Conservation (phyloP, 2,797 vertebrate genomes). For the Aythya fuligula region DNA sequence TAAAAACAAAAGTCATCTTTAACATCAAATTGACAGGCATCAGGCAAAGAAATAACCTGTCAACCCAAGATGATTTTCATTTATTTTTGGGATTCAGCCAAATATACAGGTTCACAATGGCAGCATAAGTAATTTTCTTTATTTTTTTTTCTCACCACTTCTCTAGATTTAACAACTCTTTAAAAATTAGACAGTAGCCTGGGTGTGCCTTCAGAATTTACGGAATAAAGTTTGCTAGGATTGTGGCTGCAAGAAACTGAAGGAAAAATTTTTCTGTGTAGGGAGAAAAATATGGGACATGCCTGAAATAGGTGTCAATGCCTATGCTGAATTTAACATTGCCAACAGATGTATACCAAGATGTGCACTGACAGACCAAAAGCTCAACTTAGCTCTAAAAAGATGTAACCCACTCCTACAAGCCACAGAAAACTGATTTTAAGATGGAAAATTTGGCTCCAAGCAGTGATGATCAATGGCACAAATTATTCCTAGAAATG, state of each 20-base stretch:
- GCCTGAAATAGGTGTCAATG: background rate
- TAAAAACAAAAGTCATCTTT: background rate
- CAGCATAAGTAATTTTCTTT: background rate
- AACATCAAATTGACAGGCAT: background rate
- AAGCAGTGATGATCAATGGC: fast-evolving
- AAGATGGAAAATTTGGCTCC: background rate
- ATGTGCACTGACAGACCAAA: background rate
- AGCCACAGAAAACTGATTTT: background rate
- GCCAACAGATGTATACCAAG: background rate
- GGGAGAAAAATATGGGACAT: fast-evolving
- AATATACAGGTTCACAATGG: fast-evolving
- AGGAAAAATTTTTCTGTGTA: background rate
- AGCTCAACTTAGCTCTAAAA: background rate
- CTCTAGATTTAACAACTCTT: background rate
- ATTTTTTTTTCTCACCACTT: background rate
- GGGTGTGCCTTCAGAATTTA: background rate
- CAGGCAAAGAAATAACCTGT: background rate
- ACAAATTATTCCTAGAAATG: background rate
- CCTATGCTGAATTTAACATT: fast-evolving
- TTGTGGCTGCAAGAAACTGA: background rate
- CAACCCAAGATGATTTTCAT: background rate
- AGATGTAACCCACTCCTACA: background rate
- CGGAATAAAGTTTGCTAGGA: background rate
- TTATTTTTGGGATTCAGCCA: background rate
- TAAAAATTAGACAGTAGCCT: background rate